These are phyloP conservation scores for Gadopsis marmoratus DNA, from an alignment of 2,797 vertebrate species.

Conservation along the genomic window DNA sequence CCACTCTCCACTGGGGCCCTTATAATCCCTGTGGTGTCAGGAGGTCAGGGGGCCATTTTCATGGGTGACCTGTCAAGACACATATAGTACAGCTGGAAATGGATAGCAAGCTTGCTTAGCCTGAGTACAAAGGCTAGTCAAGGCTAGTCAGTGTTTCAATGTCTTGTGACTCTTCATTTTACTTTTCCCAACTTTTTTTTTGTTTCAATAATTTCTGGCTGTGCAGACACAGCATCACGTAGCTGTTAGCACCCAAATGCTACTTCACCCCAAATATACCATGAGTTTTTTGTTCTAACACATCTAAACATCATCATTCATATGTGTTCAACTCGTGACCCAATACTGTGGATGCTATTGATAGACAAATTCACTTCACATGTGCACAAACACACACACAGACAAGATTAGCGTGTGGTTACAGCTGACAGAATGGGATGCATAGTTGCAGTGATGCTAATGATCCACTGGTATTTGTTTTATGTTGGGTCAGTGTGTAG, in stretches of 20 bases:
- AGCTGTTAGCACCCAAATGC: background rate
- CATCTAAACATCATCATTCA: background rate
- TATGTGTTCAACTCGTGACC: background rate
- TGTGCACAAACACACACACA: background rate
- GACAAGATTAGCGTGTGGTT: conserved; percentile 26
- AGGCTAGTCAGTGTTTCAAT: background rate
- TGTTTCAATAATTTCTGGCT: background rate
- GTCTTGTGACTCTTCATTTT: background rate
- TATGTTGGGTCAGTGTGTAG: conserved; percentile 53
- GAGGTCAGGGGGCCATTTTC: conserved; percentile 63
- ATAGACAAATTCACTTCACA: background rate
- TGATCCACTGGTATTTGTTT: conserved; percentile 71
- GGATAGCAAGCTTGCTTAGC: conserved; percentile 6
- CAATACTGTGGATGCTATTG: background rate
- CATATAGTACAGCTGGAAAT: conserved; percentile 41
- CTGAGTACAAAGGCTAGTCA: conserved; percentile 2
- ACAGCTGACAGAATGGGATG: conserved; percentile 23
- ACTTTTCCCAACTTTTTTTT: background rate
- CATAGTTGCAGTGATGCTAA: conserved; percentile 27
- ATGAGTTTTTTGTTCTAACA: background rate
- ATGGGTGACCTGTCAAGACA: conserved; percentile 46
- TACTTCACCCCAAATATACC: background rate
- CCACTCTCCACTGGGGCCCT: conserved; percentile 51
- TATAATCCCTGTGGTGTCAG: conserved; percentile 66
- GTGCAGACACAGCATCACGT: background rate